A percentile compares a stretch with the other conserved stretches of the same genome.
phyloP scores from a whole-genome alignment of 2,888 invertebrate species.

The Caenorhabditis japonica region DNA sequence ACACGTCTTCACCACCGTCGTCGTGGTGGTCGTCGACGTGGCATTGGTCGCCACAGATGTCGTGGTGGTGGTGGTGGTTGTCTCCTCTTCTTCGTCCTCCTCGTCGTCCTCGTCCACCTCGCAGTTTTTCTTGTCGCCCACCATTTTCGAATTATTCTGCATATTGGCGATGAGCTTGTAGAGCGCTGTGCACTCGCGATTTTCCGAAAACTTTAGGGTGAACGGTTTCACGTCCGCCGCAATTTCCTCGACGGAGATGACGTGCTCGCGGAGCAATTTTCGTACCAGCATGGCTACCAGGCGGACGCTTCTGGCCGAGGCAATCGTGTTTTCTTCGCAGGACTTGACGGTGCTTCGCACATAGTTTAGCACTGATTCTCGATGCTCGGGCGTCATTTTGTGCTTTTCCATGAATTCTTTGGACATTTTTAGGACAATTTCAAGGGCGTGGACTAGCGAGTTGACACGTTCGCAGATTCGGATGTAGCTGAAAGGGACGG shows the following conservation, averaged over 20 bases:
- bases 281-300: constrained; percentile 1
- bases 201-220: constrained; percentile 10
- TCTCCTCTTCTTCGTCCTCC: constrained; percentile 1
- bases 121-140: no score
- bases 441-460: background rate
- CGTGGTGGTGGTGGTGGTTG: background rate
- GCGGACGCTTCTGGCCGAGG: constrained; percentile 1
- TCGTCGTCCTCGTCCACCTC: constrained; percentile 23
- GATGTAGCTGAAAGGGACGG: constrained; percentile 10
- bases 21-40: constrained; percentile 10
- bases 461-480: background rate
- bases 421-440: constrained; percentile 13
- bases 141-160: no score
- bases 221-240: constrained; percentile 28
- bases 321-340: constrained; percentile 1
- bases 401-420: background rate
- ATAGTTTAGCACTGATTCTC: background rate
- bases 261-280: constrained; percentile 1
- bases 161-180: constrained; percentile 42
- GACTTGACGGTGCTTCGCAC: background rate
- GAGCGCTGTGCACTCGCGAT: constrained; percentile 50
- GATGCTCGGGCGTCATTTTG: background rate
- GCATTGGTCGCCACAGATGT: background rate
- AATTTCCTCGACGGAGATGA: constrained; percentile 23
- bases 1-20: constrained; percentile 18